A percentile compares a stretch with the other conserved stretches of the same genome.
Evolutionary conservation across 2,888 invertebrate species (phyloP).

Genomic region (Ommatoiulus sabulosus): DNA sequence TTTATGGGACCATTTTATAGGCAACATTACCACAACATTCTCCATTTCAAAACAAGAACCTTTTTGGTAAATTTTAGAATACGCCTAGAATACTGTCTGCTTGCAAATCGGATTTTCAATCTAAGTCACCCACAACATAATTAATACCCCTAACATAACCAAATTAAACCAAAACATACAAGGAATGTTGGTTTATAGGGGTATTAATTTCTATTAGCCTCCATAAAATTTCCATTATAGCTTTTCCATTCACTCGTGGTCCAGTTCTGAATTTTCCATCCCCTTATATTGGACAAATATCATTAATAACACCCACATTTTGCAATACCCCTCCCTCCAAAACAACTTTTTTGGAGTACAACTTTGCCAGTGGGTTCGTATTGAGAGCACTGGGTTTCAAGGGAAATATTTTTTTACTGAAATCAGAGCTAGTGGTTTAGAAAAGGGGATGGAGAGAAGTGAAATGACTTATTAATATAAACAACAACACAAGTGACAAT

Average conservation of each 20-base stretch:
- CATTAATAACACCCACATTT: not conserved
- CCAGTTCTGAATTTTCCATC: not conserved
- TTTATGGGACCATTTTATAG: no score
- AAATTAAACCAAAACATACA: no score
- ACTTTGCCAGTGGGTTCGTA: constrained; percentile 1
- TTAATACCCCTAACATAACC: no score
- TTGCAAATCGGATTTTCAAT: no score
- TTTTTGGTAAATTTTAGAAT: no score
- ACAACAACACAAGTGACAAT: constrained; percentile 42
- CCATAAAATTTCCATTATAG: no score
- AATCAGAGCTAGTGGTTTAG: not conserved
- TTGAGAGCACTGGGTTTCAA: constrained; percentile 45
- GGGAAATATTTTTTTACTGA: constrained; percentile 26
- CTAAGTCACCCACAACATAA: no score
- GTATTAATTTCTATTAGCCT: no score
- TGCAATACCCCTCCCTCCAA: not conserved
- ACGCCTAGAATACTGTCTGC: no score
- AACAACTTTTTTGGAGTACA: not conserved
- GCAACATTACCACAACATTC: no score
- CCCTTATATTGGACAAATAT: not conserved
- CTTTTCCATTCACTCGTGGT: not conserved
- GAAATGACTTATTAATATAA: constrained; percentile 8
- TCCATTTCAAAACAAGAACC: no score
- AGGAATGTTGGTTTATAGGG: no score
- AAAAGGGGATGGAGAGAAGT: not conserved